phyloP scores from a whole-genome alignment of 2,888 invertebrate genomes.

The Tenthredo amoena region DNA sequence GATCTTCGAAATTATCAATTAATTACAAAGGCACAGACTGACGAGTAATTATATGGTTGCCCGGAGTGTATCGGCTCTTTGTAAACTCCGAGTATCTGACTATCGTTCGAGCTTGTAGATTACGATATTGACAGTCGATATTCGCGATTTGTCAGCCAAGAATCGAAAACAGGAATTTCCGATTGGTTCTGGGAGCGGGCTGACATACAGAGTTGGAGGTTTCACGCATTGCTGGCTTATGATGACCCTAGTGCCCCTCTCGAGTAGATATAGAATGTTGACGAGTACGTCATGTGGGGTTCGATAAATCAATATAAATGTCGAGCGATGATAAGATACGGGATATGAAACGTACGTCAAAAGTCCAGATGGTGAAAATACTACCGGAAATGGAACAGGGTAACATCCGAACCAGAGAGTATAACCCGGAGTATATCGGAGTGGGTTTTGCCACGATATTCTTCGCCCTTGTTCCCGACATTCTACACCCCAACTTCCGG shows the following conservation, averaged over 20 bases:
- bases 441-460: slow-evolving; percentile 42
- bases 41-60: background rate
- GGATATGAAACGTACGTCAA: slow-evolving; percentile 50
- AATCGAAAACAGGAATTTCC: slow-evolving; percentile 74
- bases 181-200: slow-evolving; percentile 74
- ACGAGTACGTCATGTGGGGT: background rate
- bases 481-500: slow-evolving; percentile 24
- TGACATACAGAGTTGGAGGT: slow-evolving; percentile 70
- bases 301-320: slow-evolving; percentile 31
- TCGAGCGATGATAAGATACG: slow-evolving; percentile 19
- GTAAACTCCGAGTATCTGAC: too few species aligned
- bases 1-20: background rate
- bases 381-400: slow-evolving; percentile 75
- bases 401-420: slow-evolving; percentile 60
- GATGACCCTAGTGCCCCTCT: slow-evolving; percentile 19
- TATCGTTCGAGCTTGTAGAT: slow-evolving; percentile 10
- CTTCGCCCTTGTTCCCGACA: slow-evolving; percentile 2
- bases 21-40: background rate
- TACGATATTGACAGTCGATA: slow-evolving; percentile 64
- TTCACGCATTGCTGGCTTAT: slow-evolving; percentile 53
- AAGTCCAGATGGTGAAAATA: slow-evolving; percentile 67
- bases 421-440: slow-evolving; percentile 32
- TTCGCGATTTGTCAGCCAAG: slow-evolving; percentile 65
- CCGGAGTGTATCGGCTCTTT: background rate
- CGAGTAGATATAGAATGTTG: slow-evolving; percentile 15